phyloP scores from a whole-genome alignment of 2,888 invertebrate species.

The Neoascia interrupta region DNA sequence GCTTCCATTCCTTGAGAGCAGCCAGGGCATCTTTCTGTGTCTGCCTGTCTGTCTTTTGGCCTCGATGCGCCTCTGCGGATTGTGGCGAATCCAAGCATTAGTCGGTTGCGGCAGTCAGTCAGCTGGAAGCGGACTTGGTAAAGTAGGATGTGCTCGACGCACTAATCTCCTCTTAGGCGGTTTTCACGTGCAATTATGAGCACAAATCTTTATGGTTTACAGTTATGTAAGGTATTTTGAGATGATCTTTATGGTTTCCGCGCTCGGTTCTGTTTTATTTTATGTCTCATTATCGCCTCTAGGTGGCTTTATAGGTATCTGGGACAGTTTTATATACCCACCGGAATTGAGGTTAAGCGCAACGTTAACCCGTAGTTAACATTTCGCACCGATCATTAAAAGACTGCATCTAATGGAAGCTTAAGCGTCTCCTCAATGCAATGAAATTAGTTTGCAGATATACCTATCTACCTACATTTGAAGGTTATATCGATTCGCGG shows the following conservation, averaged over 20 bases:
- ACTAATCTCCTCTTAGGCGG: neutral
- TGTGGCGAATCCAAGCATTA: no score
- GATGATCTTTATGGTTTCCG: constrained; percentile 60
- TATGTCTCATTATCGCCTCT: constrained; percentile 36
- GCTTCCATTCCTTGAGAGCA: constrained; percentile 16
- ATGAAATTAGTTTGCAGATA: no score
- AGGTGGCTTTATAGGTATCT: constrained; percentile 44
- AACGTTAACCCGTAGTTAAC: no score
- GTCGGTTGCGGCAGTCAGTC: constrained; percentile 13
- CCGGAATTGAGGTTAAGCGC: constrained; percentile 49
- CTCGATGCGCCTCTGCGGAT: no score
- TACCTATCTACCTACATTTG: neutral
- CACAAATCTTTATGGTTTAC: constrained; percentile 33
- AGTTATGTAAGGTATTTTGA: constrained; percentile 50
- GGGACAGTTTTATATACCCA: constrained; percentile 31
- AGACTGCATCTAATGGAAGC: no score
- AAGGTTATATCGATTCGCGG: neutral
- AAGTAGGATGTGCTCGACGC: constrained; percentile 33
- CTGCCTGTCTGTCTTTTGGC: constrained; percentile 50
- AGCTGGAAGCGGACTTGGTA: constrained; percentile 45
- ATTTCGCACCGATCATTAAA: no score
- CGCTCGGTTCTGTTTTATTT: neutral
- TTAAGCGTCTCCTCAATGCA: no score
- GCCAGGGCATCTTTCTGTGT: neutral
- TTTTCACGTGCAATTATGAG: constrained; percentile 1